phyloP scores from a whole-genome alignment of 2,888 invertebrate species.

The Ophioninae sp. region DNA sequence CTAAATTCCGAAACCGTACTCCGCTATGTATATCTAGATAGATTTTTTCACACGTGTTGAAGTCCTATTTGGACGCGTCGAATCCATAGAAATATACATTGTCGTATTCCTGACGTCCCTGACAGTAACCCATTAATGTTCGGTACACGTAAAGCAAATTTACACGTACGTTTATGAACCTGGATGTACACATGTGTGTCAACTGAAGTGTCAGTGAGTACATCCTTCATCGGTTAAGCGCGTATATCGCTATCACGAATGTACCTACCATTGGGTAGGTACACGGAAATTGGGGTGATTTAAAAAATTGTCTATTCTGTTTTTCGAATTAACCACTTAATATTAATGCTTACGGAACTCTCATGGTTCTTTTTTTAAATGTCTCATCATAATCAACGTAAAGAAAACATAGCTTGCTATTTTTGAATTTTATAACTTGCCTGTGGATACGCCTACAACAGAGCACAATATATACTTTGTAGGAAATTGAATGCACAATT shows the following conservation, averaged over 20 bases:
- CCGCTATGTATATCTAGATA: slow-evolving; percentile 40
- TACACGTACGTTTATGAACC: slow-evolving; percentile 52
- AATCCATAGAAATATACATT: slow-evolving; percentile 36
- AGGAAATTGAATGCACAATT: too few relatives aligned
- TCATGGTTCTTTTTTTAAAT: too few relatives aligned
- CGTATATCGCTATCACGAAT: slow-evolving; percentile 43
- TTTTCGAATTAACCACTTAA: too few relatives aligned
- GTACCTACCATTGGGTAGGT: not conserved
- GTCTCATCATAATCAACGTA: too few relatives aligned
- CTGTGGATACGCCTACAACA: too few relatives aligned
- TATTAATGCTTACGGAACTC: too few relatives aligned
- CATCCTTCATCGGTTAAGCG: slow-evolving; percentile 47
- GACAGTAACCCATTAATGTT: slow-evolving; percentile 40
- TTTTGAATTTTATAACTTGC: too few relatives aligned
- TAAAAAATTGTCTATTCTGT: too few relatives aligned
- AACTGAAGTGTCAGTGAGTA: slow-evolving; percentile 40
- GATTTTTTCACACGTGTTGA: slow-evolving; percentile 40
- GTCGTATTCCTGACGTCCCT: slow-evolving; percentile 14
- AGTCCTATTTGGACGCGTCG: slow-evolving; percentile 52
- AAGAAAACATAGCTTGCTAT: too few relatives aligned
- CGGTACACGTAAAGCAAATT: slow-evolving; percentile 37
- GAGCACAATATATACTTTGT: too few relatives aligned
- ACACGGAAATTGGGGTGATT: not conserved
- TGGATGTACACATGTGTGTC: slow-evolving; percentile 16
- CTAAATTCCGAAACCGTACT: slow-evolving; percentile 36